phyloP scores from a whole-genome alignment of 2,888 invertebrate genomes.

The Chloromyia formosa region DNA sequence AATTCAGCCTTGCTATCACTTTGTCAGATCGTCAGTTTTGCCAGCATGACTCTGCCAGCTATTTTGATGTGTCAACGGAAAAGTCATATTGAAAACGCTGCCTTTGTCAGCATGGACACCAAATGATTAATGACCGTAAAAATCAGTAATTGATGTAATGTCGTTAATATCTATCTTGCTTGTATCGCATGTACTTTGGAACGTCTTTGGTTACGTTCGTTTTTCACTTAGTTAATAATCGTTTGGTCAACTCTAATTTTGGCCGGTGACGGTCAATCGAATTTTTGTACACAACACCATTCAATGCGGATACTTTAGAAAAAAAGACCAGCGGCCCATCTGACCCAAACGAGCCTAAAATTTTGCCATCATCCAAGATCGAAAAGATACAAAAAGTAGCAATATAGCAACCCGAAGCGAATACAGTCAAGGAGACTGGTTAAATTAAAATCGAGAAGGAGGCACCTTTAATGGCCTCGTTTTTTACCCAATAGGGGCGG shows the following conservation, averaged over 20 bases:
- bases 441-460: constrained; percentile 12
- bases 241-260: constrained; percentile 10
- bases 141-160: constrained; percentile 31
- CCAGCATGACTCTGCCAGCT: constrained; percentile 18
- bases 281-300: constrained; percentile 1
- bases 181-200: neutral
- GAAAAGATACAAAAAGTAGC: too few species aligned
- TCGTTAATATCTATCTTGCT: constrained; percentile 23
- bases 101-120: constrained; percentile 13
- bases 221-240: constrained; percentile 2
- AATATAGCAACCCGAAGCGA: neutral
- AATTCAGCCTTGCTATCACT: constrained; percentile 19
- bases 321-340: neutral
- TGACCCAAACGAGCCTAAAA: neutral
- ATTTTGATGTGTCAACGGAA: constrained; percentile 31
- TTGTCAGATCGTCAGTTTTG: constrained; percentile 22
- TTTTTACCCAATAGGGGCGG: neutral
- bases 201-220: neutral
- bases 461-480: constrained; percentile 6
- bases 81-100: constrained; percentile 23
- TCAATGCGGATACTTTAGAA: neutral
- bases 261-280: neutral
- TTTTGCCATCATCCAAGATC: neutral
- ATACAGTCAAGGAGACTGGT: constrained; percentile 3
- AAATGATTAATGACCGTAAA: constrained; percentile 28